Evolutionary conservation across 2,113 vertebrate species (phyloP).

Genomic region (Pelobates fuscus): DNA sequence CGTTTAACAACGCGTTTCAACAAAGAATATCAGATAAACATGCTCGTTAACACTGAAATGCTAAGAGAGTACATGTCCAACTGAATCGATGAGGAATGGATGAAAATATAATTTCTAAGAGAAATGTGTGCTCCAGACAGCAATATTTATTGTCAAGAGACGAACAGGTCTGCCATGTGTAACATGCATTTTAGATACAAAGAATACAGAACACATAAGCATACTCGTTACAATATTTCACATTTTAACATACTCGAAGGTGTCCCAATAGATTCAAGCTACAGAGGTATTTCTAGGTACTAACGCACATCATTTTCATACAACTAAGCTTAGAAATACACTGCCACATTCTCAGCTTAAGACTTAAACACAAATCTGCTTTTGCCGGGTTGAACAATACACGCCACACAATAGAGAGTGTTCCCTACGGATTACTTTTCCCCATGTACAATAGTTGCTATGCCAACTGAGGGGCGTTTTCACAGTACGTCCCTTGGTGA

Average conservation of each 20-base stretch:
- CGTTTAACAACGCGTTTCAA: too few relatives aligned
- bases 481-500: not conserved
- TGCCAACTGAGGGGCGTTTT: conserved; percentile 14
- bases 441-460: not conserved
- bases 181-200: conserved; percentile 12
- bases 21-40: too few relatives aligned
- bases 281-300: not conserved
- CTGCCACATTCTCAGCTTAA: conserved; percentile 58
- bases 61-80: too few relatives aligned
- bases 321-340: conserved; percentile 60
- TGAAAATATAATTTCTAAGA: not conserved
- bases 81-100: too few relatives aligned
- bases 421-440: conserved; percentile 38
- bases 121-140: not conserved
- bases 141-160: not conserved
- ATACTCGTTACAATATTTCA: not conserved
- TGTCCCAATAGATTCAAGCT: not conserved
- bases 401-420: conserved; percentile 57
- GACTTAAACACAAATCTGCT: conserved; percentile 54
- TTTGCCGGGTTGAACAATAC: conserved; percentile 58
- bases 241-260: not conserved
- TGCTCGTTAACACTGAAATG: too few relatives aligned
- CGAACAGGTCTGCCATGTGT: not conserved
- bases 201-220: not conserved
- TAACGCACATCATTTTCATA: conserved; percentile 59